Percentiles rank a stretch among this genome's conserved stretches.
phyloP scores from a whole-genome alignment of 1,140 invertebrate species.

The Brachionus asplanchnoidis region DNA sequence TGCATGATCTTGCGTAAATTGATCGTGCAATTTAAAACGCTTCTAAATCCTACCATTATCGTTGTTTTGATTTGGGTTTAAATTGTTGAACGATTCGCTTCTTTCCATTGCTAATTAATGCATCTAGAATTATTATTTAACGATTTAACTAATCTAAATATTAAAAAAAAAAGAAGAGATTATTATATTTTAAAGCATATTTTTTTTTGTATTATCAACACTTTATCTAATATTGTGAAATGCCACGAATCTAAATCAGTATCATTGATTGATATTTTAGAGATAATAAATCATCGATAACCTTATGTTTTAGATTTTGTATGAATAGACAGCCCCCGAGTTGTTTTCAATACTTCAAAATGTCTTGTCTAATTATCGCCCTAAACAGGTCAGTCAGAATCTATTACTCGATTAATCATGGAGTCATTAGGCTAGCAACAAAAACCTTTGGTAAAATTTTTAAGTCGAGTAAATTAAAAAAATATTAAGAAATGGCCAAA shows the following conservation, averaged over 20 bases:
- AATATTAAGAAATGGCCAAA: background rate
- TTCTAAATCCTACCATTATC: slow-evolving; percentile 22
- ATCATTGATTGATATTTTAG: slow-evolving; percentile 18
- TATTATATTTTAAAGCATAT: background rate
- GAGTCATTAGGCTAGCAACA: background rate
- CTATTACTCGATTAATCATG: background rate
- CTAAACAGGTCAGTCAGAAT: slow-evolving; percentile 24
- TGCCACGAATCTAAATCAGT: slow-evolving; percentile 3
- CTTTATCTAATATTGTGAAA: slow-evolving; percentile 35
- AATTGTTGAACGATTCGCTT: slow-evolving; percentile 22
- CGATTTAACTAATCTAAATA: slow-evolving; percentile 17
- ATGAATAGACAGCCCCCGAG: slow-evolving; percentile 4
- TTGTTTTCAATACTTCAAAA: slow-evolving; percentile 24
- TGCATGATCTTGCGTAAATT: slow-evolving; percentile 35
- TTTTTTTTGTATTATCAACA: background rate
- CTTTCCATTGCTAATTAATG: slow-evolving; percentile 11
- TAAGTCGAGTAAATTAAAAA: background rate
- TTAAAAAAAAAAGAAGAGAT: background rate
- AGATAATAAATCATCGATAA: slow-evolving; percentile 30
- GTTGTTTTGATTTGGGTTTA: slow-evolving; percentile 31
- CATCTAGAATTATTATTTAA: background rate
- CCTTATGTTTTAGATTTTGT: slow-evolving; percentile 25
- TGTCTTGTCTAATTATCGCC: slow-evolving; percentile 14
- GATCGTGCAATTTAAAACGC: slow-evolving; percentile 31
- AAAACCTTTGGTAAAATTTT: background rate